These are phyloP conservation scores for Diaphora mendica DNA, from an alignment of 2,888 invertebrate genomes.

Conservation along the genomic window DNA sequence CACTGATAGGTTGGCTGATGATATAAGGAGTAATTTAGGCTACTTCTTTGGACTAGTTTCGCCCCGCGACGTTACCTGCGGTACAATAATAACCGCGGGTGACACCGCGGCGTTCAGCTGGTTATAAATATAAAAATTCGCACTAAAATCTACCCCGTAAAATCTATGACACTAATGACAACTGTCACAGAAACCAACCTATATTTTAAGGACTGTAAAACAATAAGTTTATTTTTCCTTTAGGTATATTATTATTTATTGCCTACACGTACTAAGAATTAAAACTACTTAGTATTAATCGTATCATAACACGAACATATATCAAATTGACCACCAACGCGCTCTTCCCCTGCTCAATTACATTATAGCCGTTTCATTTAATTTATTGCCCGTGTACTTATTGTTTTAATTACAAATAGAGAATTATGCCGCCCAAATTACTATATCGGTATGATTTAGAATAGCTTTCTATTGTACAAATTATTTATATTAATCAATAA, in stretches of 20 bases:
- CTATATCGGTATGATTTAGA: conserved; percentile 75
- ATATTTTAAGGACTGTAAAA: not conserved
- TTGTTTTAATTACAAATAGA: conserved; percentile 83
- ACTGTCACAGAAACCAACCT: too few species aligned
- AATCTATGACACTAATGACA: too few species aligned
- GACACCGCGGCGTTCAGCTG: too few species aligned
- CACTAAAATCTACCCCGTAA: too few species aligned
- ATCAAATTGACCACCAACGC: conserved; percentile 78
- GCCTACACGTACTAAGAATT: conserved; percentile 33
- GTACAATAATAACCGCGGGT: too few species aligned
- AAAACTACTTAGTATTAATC: conserved; percentile 49
- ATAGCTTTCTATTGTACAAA: conserved; percentile 74
- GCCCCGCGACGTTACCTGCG: too few species aligned
- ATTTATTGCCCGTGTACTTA: conserved; percentile 76
- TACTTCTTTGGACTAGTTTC: too few species aligned
- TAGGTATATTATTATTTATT: conserved; percentile 4
- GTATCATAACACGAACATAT: conserved; percentile 63
- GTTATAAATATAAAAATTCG: too few species aligned
- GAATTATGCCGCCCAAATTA: conserved; percentile 83
- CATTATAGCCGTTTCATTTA: conserved; percentile 63
- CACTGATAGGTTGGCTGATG: too few species aligned
- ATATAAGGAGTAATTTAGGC: too few species aligned
- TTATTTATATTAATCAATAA: conserved; percentile 79
- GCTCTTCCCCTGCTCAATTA: conserved; percentile 68
- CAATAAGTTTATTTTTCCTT: not conserved